phyloP scores from a whole-genome alignment of 2,888 invertebrate species.

The Pollenia griseotomentosa region DNA sequence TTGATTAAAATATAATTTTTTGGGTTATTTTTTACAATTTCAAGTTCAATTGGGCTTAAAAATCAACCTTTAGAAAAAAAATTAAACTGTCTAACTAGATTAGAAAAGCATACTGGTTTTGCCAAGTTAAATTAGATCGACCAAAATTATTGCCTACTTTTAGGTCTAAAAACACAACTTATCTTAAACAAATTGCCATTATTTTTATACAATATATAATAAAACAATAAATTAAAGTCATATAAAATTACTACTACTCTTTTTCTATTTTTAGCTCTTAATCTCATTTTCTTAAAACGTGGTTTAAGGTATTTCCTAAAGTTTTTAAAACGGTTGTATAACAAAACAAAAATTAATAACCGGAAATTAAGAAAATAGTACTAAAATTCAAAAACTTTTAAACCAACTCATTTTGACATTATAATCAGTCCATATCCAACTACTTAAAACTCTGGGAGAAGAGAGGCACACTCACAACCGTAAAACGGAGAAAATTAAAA shows the following conservation, averaged over 20 bases:
- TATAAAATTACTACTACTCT: background rate
- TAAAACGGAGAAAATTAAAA: slow-evolving; percentile 34
- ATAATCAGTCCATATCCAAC: slow-evolving; percentile 39
- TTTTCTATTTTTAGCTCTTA: background rate
- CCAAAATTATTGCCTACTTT: slow-evolving; percentile 7
- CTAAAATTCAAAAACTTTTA: slow-evolving; percentile 39
- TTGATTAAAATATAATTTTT: too few relatives aligned
- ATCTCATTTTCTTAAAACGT: too few relatives aligned
- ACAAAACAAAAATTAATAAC: background rate
- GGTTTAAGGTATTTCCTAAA: too few relatives aligned
- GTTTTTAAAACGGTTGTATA: background rate
- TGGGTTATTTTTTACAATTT: too few relatives aligned
- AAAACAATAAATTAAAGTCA: background rate
- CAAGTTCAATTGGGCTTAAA: too few relatives aligned
- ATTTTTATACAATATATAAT: slow-evolving; percentile 17
- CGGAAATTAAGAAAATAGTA: too few relatives aligned
- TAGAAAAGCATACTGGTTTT: background rate
- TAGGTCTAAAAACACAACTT: background rate
- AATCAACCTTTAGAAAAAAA: background rate
- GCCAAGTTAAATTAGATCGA: background rate
- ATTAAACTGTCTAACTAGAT: too few relatives aligned
- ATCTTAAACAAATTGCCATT: slow-evolving; percentile 49
- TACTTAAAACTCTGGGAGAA: slow-evolving; percentile 67
- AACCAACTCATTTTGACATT: slow-evolving; percentile 61
- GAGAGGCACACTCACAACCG: slow-evolving; percentile 62